Evolutionary conservation across 2,797 vertebrate genomes (phyloP).

Genomic region (Sternarchorhynchus goeldii): DNA sequence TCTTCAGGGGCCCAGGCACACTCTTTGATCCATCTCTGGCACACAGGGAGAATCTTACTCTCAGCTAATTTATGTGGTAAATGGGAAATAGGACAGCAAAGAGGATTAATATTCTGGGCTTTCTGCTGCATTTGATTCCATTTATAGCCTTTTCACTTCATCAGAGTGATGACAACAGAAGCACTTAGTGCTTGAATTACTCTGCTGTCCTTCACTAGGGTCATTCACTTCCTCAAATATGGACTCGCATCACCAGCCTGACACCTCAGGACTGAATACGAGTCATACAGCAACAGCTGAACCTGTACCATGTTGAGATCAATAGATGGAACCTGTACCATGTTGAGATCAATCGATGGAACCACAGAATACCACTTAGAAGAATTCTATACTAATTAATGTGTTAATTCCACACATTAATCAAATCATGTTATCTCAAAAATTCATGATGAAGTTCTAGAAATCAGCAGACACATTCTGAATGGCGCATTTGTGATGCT

Average conservation of each 20-base stretch:
- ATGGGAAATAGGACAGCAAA: neutral
- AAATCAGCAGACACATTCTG: neutral
- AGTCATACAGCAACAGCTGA: neutral
- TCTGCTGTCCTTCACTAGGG: neutral
- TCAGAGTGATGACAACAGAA: neutral
- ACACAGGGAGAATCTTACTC: constrained; percentile 35
- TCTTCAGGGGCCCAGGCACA: constrained; percentile 37
- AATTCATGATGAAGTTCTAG: neutral
- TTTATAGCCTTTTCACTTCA: neutral
- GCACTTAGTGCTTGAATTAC: neutral
- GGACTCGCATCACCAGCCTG: neutral
- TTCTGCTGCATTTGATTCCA: neutral
- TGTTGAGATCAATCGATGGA: neutral
- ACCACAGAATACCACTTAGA: neutral
- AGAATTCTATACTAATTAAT: neutral
- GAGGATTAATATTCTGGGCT: neutral
- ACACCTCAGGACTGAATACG: neutral
- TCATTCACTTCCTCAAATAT: neutral
- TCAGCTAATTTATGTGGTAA: constrained; percentile 37
- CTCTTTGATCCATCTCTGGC: constrained; percentile 44
- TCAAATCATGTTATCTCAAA: neutral
- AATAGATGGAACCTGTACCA: neutral
- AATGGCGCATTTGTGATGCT: neutral
- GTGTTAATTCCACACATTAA: neutral
- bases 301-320: neutral